Base-by-base conservation (phyloP, 2,113 vertebrate genomes). In the Nesoenas mayeri region DNA sequence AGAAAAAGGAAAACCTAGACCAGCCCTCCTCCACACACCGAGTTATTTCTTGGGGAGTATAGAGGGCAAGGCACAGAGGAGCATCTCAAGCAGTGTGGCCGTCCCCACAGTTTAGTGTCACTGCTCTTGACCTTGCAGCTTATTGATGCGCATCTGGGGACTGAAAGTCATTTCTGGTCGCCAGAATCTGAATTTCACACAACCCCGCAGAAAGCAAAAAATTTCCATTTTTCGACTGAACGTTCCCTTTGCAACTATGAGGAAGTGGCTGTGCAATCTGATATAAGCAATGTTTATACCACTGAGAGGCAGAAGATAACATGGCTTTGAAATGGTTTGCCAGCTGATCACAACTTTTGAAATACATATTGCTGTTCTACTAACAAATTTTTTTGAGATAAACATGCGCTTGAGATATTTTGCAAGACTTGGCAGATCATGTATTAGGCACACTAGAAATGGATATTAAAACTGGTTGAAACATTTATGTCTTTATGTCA, bases 191-290 rank as follows among this genome's bases (percentile, higher is more conserved):
- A 47, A 60, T 78, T 92, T 80, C 56, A 66, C 67, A 86, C 38
- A 92, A 16, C 6, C 6, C 0, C 0, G 5, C 42, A 88, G 67
- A 78, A 88, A 80, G 67, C 13, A 54, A 92, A 91, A 88, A 88
- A 82, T 7, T 17, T 42, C 60, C 67, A 24, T 34, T 92, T 97
- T 67, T 73, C 47, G 72, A 32, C 64, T 58, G 44, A 85, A 24
- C 31, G n/a, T 74, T 54, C 19, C 31, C 38, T 66, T 64, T 0
- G 0, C 22, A 80, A 11, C 8, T 15, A 4, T 11, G 9, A 86
- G 28, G 25, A 85, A 85, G 34, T 12, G 25, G 54, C 1, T 1
- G 56, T 1, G 5, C 0, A 3, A 19, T 60, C n/a, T 42, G 42
- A 88, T 72, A 90, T 28, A 34, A 54, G 60, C n/a, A 51, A 11